Evolutionary conservation across 2,888 invertebrate genomes (phyloP).

Genomic region (Campoplex capitator): DNA sequence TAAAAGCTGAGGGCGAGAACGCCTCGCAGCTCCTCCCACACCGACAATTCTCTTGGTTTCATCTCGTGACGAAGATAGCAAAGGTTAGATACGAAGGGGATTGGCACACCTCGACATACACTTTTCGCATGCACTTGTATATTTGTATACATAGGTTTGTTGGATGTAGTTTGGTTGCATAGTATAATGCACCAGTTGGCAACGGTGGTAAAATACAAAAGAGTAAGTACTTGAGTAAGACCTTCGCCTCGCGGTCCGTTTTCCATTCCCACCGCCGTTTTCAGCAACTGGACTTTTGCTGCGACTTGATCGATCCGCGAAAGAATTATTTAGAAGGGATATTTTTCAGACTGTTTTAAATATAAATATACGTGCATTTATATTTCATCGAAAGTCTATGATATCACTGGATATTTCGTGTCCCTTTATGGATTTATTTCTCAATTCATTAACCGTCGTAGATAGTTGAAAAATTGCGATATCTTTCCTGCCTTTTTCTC

Average conservation of each 20-base stretch:
- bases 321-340: conserved; percentile 52
- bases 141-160: neutral
- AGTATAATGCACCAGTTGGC: conserved; percentile 47
- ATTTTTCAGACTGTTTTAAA: conserved; percentile 12
- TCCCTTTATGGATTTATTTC: neutral
- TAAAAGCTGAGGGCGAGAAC: conserved; percentile 42
- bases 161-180: conserved; percentile 30
- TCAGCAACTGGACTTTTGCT: conserved; percentile 46
- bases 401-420: neutral
- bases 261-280: conserved; percentile 63
- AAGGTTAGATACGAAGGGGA: conserved; percentile 75
- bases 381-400: neutral
- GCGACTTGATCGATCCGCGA: conserved; percentile 23
- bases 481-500: neutral
- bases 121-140: conserved; percentile 23
- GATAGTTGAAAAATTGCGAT: conserved; percentile 17
- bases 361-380: conserved; percentile 6
- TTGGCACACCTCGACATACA: conserved; percentile 71
- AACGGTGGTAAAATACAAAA: conserved; percentile 44
- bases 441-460: neutral
- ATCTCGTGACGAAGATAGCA: conserved; percentile 72
- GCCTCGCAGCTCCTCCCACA: conserved; percentile 62
- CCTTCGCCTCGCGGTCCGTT: conserved; percentile 63
- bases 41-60: conserved; percentile 41
- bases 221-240: conserved; percentile 50